Conservation (phyloP, 2,113 vertebrate genomes). For the Phalacrocorax carbo region DNA sequence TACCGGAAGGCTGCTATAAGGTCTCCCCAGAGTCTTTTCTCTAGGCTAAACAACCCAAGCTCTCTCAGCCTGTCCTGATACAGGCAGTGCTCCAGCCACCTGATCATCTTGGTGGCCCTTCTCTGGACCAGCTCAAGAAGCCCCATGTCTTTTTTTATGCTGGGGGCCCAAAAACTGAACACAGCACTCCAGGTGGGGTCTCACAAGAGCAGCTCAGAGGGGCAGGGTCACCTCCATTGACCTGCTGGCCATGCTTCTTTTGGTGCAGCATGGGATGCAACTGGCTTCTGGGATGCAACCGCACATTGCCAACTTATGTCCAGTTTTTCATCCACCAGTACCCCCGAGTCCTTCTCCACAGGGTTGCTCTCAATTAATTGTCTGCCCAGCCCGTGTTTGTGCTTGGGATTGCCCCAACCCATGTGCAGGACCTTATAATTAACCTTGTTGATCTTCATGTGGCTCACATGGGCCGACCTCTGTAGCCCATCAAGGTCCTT, state of each 20-base stretch:
- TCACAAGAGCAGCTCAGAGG: neutral
- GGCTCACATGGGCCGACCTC: fast-evolving
- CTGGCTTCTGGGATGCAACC: neutral
- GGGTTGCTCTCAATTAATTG: neutral
- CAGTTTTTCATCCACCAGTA: neutral
- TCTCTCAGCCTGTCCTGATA: no score
- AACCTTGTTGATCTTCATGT: neutral
- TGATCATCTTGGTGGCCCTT: no score
- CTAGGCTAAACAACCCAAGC: neutral
- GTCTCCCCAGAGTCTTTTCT: neutral
- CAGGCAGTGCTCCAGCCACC: no score
- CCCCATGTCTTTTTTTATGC: no score
- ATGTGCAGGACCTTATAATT: neutral
- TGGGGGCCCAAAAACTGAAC: neutral
- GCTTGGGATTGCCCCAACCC: fast-evolving
- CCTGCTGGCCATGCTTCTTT: neutral
- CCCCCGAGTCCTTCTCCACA: neutral
- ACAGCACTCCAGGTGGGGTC: neutral
- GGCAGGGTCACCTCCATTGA: neutral
- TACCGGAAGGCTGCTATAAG: neutral
- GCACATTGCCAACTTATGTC: neutral
- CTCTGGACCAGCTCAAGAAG: no score
- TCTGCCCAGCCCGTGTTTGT: neutral
- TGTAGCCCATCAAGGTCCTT: neutral
- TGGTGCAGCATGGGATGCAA: neutral